Percentiles rank a stretch among this genome's conserved stretches.
phyloP scores from a whole-genome alignment of 1,140 invertebrate genomes.

The Papilio dardanus region DNA sequence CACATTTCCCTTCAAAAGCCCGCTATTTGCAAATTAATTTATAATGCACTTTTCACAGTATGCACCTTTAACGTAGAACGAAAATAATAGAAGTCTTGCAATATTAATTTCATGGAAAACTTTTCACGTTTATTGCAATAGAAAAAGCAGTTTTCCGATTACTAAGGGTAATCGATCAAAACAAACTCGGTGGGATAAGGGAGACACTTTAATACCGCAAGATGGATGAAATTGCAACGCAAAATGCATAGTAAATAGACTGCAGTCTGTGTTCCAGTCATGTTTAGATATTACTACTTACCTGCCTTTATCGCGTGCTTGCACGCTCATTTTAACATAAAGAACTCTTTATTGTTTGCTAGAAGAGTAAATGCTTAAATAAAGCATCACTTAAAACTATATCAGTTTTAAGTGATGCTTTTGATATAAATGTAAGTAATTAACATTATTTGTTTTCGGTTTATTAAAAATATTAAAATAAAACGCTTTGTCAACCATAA shows the following conservation, averaged over 20 bases:
- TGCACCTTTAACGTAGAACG: constrained; percentile 1
- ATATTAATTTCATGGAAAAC: neutral
- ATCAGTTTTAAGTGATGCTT: no score
- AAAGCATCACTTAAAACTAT: no score
- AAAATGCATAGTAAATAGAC: constrained; percentile 35
- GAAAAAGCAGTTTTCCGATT: constrained; percentile 18
- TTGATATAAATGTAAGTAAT: neutral
- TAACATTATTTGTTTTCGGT: no score
- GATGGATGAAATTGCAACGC: constrained; percentile 47
- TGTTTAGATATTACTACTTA: constrained; percentile 10
- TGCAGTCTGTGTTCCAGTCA: constrained; percentile 6
- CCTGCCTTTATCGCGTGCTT: constrained; percentile 2
- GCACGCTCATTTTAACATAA: constrained; percentile 11
- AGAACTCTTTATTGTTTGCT: neutral
- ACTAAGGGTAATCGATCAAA: constrained; percentile 26
- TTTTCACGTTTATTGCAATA: neutral
- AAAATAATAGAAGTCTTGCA: neutral
- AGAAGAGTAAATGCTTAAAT: neutral
- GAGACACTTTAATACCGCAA: constrained; percentile 52
- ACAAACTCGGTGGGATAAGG: constrained; percentile 29
- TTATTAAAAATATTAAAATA: no score
- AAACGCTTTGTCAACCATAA: no score
- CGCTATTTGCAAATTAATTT: constrained; percentile 66
- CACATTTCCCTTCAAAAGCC: constrained; percentile 44
- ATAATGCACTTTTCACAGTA: constrained; percentile 47